Base-by-base conservation (phyloP, 1,140 invertebrate species). In the Ceratina australensis region DNA sequence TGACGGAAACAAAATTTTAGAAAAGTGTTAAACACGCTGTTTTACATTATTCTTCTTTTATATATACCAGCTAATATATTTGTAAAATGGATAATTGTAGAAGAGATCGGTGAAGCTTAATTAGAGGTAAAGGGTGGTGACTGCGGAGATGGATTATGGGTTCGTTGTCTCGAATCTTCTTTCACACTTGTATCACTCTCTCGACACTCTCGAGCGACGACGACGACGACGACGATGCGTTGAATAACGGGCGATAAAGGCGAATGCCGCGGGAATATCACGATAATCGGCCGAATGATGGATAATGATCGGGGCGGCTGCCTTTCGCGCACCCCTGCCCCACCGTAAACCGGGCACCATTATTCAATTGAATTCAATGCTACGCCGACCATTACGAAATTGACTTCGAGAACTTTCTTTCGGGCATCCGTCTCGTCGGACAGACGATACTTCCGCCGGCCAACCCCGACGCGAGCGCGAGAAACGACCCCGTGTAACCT, bases 331-430 rank as follows among this genome's bases (percentile, higher is more conserved):
- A 42, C 80, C 82, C 81, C 80, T 69, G 52, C 82, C 78, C 65
- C 61, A 57, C 63, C 72, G 76, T 22, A 42, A 28, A 66, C 74
- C 60, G 33, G 33, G 33, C 57, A 83, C 87, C 86, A 91, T 92
- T 92, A 92, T 92, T 91, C 91, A 92, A 92, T 92, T 92, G 90
- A 92, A 92, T 92, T 91, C 90, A 91, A 91, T 92, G 90, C 87
- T 92, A 91, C 85, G 79, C 78, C 85, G 86, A 90, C 89, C 87
- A 92, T 92, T 92, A 91, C 90, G 90, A 89, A 92, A 92, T 92
- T 92, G 90, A 88, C 87, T 89, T 89, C 90, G 89, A 91, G 90
- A 92, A 92, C 91, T 92, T 92, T 92, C 91, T 92, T 92, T 92
- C 87, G 88, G 89, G 83, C 88, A 88, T 91, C 83, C 87, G 86